Evolutionary conservation across 2,797 vertebrate species (phyloP).

Genomic region (Pangasius djambal): DNA sequence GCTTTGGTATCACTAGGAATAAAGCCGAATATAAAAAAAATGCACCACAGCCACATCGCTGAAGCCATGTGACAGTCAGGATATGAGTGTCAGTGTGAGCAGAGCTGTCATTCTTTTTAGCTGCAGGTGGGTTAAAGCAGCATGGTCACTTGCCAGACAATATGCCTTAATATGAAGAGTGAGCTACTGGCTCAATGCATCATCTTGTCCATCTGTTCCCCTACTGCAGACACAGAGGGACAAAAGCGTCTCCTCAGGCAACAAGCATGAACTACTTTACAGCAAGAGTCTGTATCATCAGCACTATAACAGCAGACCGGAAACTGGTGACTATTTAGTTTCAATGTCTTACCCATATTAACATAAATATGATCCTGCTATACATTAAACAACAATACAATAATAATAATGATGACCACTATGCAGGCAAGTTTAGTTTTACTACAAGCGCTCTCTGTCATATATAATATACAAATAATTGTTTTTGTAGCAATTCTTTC

Average conservation of each 20-base stretch:
- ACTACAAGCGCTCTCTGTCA: background rate
- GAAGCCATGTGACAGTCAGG: background rate
- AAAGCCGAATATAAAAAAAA: background rate
- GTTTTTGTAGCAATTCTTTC: background rate
- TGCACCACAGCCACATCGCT: background rate
- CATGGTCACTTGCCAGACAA: conserved; percentile 51
- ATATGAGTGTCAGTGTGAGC: background rate
- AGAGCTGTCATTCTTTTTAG: background rate
- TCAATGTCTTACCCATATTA: background rate
- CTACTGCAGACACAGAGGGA: conserved; percentile 32
- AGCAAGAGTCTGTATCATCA: background rate
- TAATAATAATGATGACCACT: background rate
- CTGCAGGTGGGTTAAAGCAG: conserved; percentile 34
- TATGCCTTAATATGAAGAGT: conserved; percentile 50
- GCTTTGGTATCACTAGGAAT: background rate
- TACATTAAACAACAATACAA: background rate
- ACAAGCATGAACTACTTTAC: conserved; percentile 44
- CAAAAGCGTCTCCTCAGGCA: conserved; percentile 22
- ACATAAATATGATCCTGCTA: background rate
- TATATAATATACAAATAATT: background rate
- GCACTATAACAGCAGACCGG: background rate
- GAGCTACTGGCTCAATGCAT: conserved; percentile 50
- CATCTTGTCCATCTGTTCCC: conserved; percentile 59
- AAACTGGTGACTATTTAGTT: background rate
- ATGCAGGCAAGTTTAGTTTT: background rate